Conservation (phyloP, 2,797 vertebrate genomes). For the Rhinatrema bivittatum region DNA sequence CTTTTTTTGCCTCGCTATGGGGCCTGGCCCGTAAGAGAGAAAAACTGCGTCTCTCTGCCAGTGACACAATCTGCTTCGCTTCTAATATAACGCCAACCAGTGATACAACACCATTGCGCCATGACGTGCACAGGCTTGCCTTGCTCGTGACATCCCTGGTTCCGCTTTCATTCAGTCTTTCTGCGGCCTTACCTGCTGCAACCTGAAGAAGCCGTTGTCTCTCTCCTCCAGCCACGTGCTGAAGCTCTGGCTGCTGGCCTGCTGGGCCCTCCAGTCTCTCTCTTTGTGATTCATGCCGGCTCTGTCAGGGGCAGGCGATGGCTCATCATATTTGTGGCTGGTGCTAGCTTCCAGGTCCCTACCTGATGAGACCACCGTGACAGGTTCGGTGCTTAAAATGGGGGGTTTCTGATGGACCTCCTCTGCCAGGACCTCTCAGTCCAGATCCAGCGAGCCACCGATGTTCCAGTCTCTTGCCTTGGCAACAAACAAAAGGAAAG, state of each 20-base stretch:
- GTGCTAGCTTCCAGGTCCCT: slow-evolving; percentile 52
- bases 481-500: slow-evolving; percentile 17
- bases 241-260: slow-evolving; percentile 48
- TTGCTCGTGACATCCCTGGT: no score
- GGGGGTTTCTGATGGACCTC: slow-evolving; percentile 62
- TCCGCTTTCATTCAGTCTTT: no score
- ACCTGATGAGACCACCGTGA: slow-evolving; percentile 50
- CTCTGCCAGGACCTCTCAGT: slow-evolving; percentile 61
- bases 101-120: no score
- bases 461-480: slow-evolving; percentile 56
- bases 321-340: slow-evolving; percentile 61
- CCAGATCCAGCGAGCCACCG: slow-evolving; percentile 76
- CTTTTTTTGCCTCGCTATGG: no score
- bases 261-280: slow-evolving; percentile 53
- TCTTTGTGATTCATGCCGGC: slow-evolving; percentile 61
- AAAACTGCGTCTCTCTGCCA: no score
- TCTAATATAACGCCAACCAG: no score
- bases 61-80: no score
- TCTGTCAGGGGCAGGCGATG: slow-evolving; percentile 70
- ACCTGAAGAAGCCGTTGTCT: slow-evolving; percentile 23
- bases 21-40: no score
- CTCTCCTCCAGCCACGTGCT: slow-evolving; percentile 59
- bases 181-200: slow-evolving; percentile 23
- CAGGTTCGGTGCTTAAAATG: slow-evolving; percentile 47
- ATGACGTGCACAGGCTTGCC: no score